These are phyloP conservation scores for Yponomeuta sedellus DNA, from an alignment of 2,888 invertebrate genomes.

Conservation along the genomic window DNA sequence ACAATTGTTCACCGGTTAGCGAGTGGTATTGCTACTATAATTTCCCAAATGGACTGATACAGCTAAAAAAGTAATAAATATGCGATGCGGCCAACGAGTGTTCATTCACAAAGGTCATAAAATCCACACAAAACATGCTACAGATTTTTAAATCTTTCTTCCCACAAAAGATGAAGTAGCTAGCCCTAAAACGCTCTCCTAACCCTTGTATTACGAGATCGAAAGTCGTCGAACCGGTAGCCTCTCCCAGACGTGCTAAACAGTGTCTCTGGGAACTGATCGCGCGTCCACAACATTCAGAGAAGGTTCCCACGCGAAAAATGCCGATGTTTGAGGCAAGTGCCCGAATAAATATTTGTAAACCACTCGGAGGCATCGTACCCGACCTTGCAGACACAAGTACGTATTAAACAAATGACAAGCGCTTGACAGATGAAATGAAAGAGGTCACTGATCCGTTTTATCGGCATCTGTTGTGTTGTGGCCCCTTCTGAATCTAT, in stretches of 20 bases:
- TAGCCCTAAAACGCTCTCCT: not conserved
- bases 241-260: conserved; percentile 48
- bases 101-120: not conserved
- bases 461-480: conserved; percentile 3
- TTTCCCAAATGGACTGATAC: too few relatives aligned
- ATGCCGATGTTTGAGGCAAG: conserved; percentile 41
- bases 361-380: conserved; percentile 40
- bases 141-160: not conserved
- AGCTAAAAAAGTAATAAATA: not conserved
- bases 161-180: not conserved
- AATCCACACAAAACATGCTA: not conserved
- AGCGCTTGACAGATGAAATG: conserved; percentile 3
- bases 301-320: conserved; percentile 64
- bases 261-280: conserved; percentile 46
- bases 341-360: conserved; percentile 70
- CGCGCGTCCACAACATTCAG: conserved; percentile 25
- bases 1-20: too few relatives aligned
- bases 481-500: not conserved
- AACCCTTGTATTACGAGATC: conserved; percentile 30
- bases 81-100: too few relatives aligned
- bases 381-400: conserved; percentile 44
- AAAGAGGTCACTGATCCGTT: conserved; percentile 10
- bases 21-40: too few relatives aligned
- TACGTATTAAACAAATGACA: conserved; percentile 12
- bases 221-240: conserved; percentile 42